Evolutionary conservation across 2,888 invertebrate genomes (phyloP).

Genomic region (Acrobasis suavella): DNA sequence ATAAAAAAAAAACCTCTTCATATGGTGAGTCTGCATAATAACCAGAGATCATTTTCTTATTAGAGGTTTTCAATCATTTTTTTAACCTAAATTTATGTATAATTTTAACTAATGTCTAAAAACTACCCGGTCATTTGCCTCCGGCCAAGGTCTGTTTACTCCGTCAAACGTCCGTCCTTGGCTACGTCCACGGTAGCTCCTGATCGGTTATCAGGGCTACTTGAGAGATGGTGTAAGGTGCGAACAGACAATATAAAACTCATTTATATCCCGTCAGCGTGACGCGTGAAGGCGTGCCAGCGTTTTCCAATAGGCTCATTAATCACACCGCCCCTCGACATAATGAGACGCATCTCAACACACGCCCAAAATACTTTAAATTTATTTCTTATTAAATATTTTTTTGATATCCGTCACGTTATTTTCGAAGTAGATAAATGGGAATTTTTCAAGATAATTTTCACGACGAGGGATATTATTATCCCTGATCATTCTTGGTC

Average conservation of each 20-base stretch:
- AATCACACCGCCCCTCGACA: conserved; percentile 72
- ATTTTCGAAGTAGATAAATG: conserved; percentile 22
- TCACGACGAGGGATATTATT: background rate
- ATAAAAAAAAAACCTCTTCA: no score
- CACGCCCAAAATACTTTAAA: conserved; percentile 65
- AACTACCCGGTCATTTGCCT: no score
- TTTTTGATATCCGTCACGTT: conserved; percentile 32
- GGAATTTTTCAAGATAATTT: conserved; percentile 1
- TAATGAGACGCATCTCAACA: conserved; percentile 75
- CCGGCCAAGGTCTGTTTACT: no score
- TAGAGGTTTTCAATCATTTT: no score
- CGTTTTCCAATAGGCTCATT: conserved; percentile 78
- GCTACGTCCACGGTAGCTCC: conserved; percentile 49
- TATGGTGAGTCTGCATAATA: no score
- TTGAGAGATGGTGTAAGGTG: conserved; percentile 73
- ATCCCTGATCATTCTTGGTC: background rate
- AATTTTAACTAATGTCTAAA: no score
- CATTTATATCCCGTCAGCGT: conserved; percentile 77
- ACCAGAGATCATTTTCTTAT: no score
- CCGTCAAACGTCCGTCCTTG: no score
- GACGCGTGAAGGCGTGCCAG: conserved; percentile 72
- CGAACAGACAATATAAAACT: conserved; percentile 77
- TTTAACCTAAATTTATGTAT: no score
- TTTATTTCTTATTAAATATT: conserved; percentile 63
- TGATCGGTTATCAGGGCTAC: conserved; percentile 65